phyloP scores from a whole-genome alignment of 1,140 invertebrate species.

The Euura saliciscinereae region DNA sequence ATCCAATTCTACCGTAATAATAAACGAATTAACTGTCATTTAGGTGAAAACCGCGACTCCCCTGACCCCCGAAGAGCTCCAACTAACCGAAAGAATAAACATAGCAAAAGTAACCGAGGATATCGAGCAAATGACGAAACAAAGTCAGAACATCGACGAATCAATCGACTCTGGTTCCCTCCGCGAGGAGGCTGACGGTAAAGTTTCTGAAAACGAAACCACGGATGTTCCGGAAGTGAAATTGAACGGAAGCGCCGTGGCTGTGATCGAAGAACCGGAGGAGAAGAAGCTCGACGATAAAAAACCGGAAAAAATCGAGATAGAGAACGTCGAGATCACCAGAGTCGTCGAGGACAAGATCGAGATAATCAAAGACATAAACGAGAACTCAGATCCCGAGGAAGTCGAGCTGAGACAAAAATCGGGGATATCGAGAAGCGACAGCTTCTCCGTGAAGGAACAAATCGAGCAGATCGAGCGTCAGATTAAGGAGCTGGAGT shows the following conservation, averaged over 20 bases:
- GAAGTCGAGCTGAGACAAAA: constrained; percentile 25
- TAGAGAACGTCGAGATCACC: background rate
- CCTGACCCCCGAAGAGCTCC: constrained; percentile 30
- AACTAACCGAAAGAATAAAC: constrained; percentile 36
- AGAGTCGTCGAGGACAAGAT: constrained; percentile 18
- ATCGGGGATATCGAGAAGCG: constrained; percentile 31
- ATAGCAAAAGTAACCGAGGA: constrained; percentile 37
- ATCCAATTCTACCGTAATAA: too few relatives aligned
- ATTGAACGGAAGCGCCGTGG: background rate
- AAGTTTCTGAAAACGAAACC: background rate
- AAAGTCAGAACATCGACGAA: constrained; percentile 24
- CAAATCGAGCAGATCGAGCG: constrained; percentile 54
- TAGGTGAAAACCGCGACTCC: constrained; percentile 30
- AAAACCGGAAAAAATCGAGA: constrained; percentile 23
- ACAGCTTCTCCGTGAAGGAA: constrained; percentile 51
- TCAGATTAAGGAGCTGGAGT: constrained; percentile 47
- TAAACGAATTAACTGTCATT: too few relatives aligned
- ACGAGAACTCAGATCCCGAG: background rate
- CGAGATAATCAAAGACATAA: constrained; percentile 1
- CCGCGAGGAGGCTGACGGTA: background rate
- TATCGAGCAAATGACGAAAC: constrained; percentile 40
- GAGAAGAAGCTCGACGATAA: constrained; percentile 30
- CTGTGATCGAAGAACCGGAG: constrained; percentile 9
- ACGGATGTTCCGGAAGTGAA: background rate
- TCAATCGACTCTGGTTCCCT: constrained; percentile 9